Percentiles rank a stretch among this genome's conserved stretches.
Evolutionary conservation across 2,113 vertebrate species (phyloP).

Genomic region (Telmatochromis sp.): DNA sequence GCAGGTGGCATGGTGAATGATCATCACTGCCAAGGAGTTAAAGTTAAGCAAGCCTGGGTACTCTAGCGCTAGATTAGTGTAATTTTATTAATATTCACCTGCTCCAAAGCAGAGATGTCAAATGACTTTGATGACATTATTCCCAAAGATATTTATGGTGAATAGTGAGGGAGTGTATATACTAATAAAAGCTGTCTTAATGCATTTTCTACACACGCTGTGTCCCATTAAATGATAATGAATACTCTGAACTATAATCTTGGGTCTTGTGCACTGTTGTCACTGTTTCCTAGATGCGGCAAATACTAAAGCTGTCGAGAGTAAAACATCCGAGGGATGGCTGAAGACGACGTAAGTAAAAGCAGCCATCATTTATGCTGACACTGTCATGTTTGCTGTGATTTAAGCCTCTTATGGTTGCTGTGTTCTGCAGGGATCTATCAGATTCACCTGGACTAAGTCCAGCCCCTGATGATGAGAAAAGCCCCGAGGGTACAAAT

Average conservation of each 20-base stretch:
- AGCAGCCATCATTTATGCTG: neutral
- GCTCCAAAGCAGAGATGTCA: neutral
- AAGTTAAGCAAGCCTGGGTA: neutral
- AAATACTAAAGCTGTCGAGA: conserved; percentile 40
- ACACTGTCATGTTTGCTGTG: neutral
- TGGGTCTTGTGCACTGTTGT: neutral
- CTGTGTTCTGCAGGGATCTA: conserved; percentile 29
- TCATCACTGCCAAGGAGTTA: neutral
- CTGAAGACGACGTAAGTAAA: conserved; percentile 57
- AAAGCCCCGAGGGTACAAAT: conserved; percentile 60
- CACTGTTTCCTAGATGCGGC: neutral
- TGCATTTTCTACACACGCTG: neutral
- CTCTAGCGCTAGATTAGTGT: neutral
- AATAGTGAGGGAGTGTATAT: neutral
- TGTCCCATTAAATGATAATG: neutral
- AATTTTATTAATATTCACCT: neutral
- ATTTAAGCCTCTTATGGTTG: neutral
- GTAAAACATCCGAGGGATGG: conserved; percentile 67
- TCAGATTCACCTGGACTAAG: conserved; percentile 60
- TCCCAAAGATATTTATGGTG: neutral
- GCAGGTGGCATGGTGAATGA: neutral
- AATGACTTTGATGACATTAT: neutral
- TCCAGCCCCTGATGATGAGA: conserved; percentile 61
- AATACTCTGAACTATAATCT: neutral
- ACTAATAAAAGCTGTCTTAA: neutral